Percentiles rank a stretch among this genome's conserved stretches.
Evolutionary conservation across 1,140 invertebrate genomes (phyloP).

Genomic region (Drosophila watanabei): DNA sequence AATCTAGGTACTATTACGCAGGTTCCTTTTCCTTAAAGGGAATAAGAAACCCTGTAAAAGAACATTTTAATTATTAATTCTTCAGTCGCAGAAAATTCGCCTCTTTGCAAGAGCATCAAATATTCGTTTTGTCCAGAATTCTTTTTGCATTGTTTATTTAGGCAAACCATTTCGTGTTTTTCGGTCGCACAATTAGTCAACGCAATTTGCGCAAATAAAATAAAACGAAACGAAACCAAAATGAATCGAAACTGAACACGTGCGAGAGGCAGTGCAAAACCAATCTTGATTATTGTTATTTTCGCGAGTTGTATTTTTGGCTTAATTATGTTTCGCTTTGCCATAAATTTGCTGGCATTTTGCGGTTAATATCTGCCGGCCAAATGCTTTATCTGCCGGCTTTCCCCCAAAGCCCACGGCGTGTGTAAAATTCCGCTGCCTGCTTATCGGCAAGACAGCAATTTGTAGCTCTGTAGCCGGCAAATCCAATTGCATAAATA

Average conservation of each 20-base stretch:
- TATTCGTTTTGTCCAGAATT: background rate
- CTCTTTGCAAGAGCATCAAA: slow-evolving; percentile 9
- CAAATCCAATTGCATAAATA: slow-evolving; percentile 79
- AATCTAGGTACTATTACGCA: too few species aligned
- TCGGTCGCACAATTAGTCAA: slow-evolving; percentile 70
- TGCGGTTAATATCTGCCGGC: slow-evolving; percentile 67
- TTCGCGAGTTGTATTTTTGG: slow-evolving; percentile 57
- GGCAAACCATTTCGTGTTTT: slow-evolving; percentile 47
- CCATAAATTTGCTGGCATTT: slow-evolving; percentile 64
- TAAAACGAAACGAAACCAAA: slow-evolving; percentile 36
- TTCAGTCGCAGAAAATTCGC: background rate
- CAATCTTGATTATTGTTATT: slow-evolving; percentile 68
- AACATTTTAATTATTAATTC: too few species aligned
- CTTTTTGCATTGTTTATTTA: slow-evolving; percentile 30
- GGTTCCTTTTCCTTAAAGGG: background rate
- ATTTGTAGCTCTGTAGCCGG: slow-evolving; percentile 60
- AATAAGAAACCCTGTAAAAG: background rate
- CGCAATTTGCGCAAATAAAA: slow-evolving; percentile 60
- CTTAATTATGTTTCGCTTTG: slow-evolving; percentile 68
- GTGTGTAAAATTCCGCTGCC: slow-evolving; percentile 57
- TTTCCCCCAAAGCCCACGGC: slow-evolving; percentile 25
- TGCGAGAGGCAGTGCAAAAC: slow-evolving; percentile 22
- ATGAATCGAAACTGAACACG: slow-evolving; percentile 33
- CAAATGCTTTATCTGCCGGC: slow-evolving; percentile 42
- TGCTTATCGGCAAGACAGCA: slow-evolving; percentile 72